Conservation (phyloP, 2,113 vertebrate species). For the Delphinus delphis region DNA sequence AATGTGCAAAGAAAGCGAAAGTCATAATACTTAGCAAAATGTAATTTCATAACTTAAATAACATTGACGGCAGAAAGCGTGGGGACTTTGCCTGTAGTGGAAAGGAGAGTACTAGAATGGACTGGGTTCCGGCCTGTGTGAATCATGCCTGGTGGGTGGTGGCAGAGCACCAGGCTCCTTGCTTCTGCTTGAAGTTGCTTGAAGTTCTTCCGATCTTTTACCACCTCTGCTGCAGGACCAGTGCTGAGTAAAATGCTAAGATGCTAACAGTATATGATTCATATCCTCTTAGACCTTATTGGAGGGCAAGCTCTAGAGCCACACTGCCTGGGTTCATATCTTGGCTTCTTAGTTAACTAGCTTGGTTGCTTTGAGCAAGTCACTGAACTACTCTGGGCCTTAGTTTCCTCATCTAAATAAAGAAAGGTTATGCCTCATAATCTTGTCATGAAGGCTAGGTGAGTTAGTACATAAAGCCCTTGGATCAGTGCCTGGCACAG, state of each 20-base stretch:
- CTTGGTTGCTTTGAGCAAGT: not conserved
- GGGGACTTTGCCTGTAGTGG: not conserved
- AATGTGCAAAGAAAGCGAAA: conserved; percentile 33
- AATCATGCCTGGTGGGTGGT: too few species aligned
- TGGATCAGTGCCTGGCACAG: not conserved
- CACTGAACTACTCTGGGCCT: not conserved
- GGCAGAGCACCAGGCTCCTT: not conserved
- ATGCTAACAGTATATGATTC: not conserved
- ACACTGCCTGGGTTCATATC: not conserved
- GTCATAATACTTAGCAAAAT: not conserved
- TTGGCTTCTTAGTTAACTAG: not conserved
- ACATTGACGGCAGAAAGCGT: not conserved
- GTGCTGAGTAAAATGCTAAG: not conserved
- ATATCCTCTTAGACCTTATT: not conserved
- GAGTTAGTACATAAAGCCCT: not conserved
- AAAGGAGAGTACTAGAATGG: not conserved
- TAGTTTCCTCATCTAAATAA: not conserved
- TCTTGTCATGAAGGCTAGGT: not conserved
- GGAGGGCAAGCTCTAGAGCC: not conserved
- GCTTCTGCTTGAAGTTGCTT: not conserved
- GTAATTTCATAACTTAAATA: not conserved
- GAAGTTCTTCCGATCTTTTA: not conserved
- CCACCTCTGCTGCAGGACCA: not conserved
- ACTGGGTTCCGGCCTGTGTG: not conserved
- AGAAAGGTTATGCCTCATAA: not conserved